These are phyloP conservation scores for Bombus affinis DNA, from an alignment of 1,140 invertebrate species.

Conservation along the genomic window DNA sequence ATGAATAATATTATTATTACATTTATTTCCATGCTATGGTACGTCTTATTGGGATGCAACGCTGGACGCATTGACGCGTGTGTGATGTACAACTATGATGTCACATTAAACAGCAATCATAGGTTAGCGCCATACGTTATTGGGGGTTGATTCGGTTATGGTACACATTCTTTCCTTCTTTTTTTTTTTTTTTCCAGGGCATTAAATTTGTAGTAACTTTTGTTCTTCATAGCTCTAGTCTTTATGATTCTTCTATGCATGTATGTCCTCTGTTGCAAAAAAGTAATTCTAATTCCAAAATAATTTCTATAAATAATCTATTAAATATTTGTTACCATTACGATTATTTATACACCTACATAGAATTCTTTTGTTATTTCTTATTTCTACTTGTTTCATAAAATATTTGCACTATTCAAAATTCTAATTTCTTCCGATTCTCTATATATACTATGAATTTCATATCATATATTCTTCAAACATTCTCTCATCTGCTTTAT, in stretches of 20 bases:
- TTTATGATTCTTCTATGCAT: slow-evolving; percentile 60
- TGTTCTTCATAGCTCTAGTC: slow-evolving; percentile 50
- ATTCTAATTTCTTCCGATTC: slow-evolving; percentile 2
- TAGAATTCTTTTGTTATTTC: slow-evolving; percentile 15
- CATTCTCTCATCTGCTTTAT: slow-evolving; percentile 32
- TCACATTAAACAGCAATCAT: slow-evolving; percentile 81
- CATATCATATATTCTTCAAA: slow-evolving; percentile 40
- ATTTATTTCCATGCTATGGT: slow-evolving; percentile 82
- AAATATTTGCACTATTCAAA: slow-evolving; percentile 32
- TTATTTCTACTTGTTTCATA: slow-evolving; percentile 11
- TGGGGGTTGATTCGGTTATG: slow-evolving; percentile 76
- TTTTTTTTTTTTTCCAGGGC: slow-evolving; percentile 26
- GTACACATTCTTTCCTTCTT: slow-evolving; percentile 59
- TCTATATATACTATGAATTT: slow-evolving; percentile 16
- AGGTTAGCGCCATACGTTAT: slow-evolving; percentile 81
- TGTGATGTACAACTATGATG: slow-evolving; percentile 80
- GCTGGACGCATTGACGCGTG: slow-evolving; percentile 79
- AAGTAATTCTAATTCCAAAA: slow-evolving; percentile 14
- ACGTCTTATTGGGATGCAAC: slow-evolving; percentile 80
- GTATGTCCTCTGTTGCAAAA: slow-evolving; percentile 35
- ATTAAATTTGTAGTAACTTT: slow-evolving; percentile 53
- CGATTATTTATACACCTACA: slow-evolving; percentile 44
- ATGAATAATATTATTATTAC: slow-evolving; percentile 71
- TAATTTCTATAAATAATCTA: slow-evolving; percentile 17
- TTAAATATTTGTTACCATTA: slow-evolving; percentile 8